Base-by-base conservation (phyloP, 1,140 invertebrate species). In the Coelopa frigida region DNA sequence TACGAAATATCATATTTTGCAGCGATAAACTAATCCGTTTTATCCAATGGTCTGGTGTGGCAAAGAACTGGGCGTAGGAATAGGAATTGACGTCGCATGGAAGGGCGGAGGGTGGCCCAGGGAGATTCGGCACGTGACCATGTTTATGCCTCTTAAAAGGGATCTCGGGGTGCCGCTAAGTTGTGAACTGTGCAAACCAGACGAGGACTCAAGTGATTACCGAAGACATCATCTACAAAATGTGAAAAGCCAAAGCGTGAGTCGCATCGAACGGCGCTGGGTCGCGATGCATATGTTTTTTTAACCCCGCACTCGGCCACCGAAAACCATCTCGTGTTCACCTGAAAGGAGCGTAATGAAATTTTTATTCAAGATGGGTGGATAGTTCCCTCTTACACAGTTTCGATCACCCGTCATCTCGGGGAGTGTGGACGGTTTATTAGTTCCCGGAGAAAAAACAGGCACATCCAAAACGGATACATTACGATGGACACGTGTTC, bases 191-290 rank as follows among this genome's bases (percentile, higher is more conserved):
- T 52, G 51, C 44, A 54, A 50, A 54, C 50, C 39, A 49, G 46
- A 31, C 31, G 17, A 15, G 18, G 48, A 46, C 51, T 54, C 49
- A 53, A 57, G 48, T 58, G 57, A 56, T 58, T 52, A 59, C 53
- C 40, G 54, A 46, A 55, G 49, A 57, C 55, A 61, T 61, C 56
- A 57, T 61, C 58, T 50, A 21, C 4, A 60, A 64, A 61, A 64
- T 63, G 61, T 64, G 61, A 64, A 64, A 61, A 64, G 61, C 61
- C 58, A 61, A 64, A 64, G 61, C 63, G 58, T 57, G 58, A 64
- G 48, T 64, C 54, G 58, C 61, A 57, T 50, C 45, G 61, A 61
- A 31, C 61, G 61, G 29, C 61, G 61, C 31, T 61, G 53, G 39
- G 55, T 46, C 61, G 53, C 40, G 42, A 61, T 53, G 61, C 61